Percentiles rank a stretch among this genome's conserved stretches.
Conservation (phyloP, 1,140 invertebrate genomes). For the Formica selysi region DNA sequence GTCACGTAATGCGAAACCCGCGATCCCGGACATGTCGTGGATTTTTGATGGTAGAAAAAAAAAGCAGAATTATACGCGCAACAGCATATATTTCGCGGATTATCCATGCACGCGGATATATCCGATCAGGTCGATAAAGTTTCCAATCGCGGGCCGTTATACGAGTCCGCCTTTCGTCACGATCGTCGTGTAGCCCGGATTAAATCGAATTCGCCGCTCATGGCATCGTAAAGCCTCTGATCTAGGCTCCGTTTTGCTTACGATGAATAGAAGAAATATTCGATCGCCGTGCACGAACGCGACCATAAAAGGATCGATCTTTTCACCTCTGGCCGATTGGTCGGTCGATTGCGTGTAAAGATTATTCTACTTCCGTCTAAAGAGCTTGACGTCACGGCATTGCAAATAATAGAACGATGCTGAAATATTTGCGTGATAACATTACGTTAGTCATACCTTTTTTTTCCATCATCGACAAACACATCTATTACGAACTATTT, state of each 20-base stretch:
- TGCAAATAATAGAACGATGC: conserved; percentile 3
- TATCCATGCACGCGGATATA: conserved; percentile 20
- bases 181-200: conserved; percentile 37
- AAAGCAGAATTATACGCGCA: conserved; percentile 26
- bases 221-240: not conserved
- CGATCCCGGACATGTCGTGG: conserved; percentile 21
- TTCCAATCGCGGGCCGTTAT: conserved; percentile 53
- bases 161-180: conserved; percentile 43
- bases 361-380: conserved; percentile 21
- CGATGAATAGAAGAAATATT: conserved; percentile 45
- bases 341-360: conserved; percentile 11
- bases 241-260: conserved; percentile 41
- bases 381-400: not conserved
- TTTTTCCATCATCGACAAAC: not conserved
- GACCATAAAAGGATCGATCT: conserved; percentile 52
- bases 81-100: conserved; percentile 45
- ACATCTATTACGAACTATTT: not conserved
- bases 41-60: conserved; percentile 33
- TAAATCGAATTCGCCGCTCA: conserved; percentile 8
- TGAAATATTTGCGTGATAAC: conserved; percentile 11
- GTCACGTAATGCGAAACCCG: not conserved
- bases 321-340: not conserved
- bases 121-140: conserved; percentile 49
- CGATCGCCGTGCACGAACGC: conserved; percentile 18
- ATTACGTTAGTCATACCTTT: not conserved